phyloP scores from a whole-genome alignment of 2,888 invertebrate species.

The Drosophila acutilabella region DNA sequence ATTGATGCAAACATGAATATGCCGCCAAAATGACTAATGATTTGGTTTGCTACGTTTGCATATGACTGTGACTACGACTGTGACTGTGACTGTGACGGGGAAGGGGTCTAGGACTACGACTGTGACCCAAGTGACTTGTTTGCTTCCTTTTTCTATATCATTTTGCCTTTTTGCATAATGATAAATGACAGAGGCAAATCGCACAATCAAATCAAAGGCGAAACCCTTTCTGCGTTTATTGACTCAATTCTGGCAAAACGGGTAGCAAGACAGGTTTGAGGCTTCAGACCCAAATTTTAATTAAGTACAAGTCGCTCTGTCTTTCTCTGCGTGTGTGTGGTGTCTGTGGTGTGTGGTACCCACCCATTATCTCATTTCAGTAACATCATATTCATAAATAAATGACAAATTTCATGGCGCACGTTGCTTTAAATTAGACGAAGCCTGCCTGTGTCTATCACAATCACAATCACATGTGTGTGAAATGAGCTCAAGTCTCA shows the following conservation, averaged over 20 bases:
- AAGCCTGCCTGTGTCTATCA: constrained; percentile 18
- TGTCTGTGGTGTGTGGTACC: neutral
- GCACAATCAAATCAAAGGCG: constrained; percentile 70
- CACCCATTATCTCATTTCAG: constrained; percentile 38
- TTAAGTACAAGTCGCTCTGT: constrained; percentile 52
- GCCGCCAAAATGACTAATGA: constrained; percentile 76
- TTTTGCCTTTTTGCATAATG: constrained; percentile 48
- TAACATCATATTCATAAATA: constrained; percentile 74
- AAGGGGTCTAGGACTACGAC: constrained; percentile 3
- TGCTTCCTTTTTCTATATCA: constrained; percentile 27
- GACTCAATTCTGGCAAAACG: constrained; percentile 49
- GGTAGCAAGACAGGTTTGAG: constrained; percentile 12
- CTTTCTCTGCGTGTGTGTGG: neutral
- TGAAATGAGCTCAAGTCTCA: constrained; percentile 38
- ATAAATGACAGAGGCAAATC: constrained; percentile 72
- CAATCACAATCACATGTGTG: constrained; percentile 39
- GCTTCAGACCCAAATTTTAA: constrained; percentile 60
- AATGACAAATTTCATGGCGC: constrained; percentile 68
- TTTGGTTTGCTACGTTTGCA: constrained; percentile 44
- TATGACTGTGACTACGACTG: constrained; percentile 33
- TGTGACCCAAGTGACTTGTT: constrained; percentile 51
- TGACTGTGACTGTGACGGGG: neutral
- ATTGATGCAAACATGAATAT: constrained; percentile 68
- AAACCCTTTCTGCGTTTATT: constrained; percentile 67
- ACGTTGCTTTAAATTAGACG: constrained; percentile 48